Evolutionary conservation across 2,113 vertebrate genomes (phyloP).

Genomic region (Phalacrocorax pelagicus): DNA sequence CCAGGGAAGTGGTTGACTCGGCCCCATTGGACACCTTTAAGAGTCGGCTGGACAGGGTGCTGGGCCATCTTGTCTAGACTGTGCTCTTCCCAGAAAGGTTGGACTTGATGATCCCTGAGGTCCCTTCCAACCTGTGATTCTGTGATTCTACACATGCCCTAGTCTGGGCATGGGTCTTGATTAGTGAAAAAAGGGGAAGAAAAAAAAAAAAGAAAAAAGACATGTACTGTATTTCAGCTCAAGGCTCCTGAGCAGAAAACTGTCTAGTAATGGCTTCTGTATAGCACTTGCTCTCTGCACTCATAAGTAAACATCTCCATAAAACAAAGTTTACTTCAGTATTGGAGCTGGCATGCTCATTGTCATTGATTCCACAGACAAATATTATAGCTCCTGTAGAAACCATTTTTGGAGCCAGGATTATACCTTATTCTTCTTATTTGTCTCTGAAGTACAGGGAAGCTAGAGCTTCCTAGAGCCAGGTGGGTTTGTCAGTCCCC

Average conservation of each 20-base stretch:
- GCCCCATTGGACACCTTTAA: too few species aligned
- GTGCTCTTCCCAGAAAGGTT: too few species aligned
- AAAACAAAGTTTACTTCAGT: background rate
- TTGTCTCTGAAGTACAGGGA: background rate
- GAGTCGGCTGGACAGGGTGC: too few species aligned
- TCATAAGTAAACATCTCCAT: background rate
- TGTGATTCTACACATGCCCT: background rate
- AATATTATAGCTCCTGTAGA: background rate
- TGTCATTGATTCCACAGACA: background rate
- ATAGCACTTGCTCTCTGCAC: background rate
- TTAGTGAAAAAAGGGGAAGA: background rate
- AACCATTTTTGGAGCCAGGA: background rate
- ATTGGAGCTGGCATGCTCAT: background rate
- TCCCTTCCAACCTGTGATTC: too few species aligned
- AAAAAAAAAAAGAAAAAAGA: background rate
- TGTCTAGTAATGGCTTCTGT: background rate
- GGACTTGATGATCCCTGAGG: too few species aligned
- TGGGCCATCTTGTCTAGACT: too few species aligned
- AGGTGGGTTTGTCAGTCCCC: background rate
- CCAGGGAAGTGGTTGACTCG: too few species aligned
- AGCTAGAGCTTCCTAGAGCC: background rate
- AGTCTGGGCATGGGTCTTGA: background rate
- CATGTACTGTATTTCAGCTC: background rate
- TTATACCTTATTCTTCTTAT: background rate
- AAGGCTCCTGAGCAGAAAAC: background rate